phyloP scores from a whole-genome alignment of 2,888 invertebrate genomes.

The Lutraria lutraria region DNA sequence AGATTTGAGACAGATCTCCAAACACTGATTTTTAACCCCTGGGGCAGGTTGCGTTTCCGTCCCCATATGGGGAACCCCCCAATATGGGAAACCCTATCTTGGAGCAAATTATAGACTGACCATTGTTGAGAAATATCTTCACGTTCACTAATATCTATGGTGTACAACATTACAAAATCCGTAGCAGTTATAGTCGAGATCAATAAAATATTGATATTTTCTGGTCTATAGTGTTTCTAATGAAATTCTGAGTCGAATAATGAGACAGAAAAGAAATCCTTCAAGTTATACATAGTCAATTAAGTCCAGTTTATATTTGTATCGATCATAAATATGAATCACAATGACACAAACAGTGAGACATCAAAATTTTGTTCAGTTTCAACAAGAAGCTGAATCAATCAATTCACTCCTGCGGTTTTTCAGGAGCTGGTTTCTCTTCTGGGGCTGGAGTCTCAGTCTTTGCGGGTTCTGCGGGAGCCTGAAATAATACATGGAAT shows the following conservation, averaged over 20 bases:
- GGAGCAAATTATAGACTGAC: too few species aligned
- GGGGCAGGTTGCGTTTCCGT: too few species aligned
- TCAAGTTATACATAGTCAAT: background rate
- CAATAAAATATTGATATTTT: too few species aligned
- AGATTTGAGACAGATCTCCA: too few species aligned
- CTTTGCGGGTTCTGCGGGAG: conserved; percentile 21
- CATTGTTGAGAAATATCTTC: too few species aligned
- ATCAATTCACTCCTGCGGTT: conserved; percentile 39
- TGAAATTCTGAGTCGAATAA: background rate
- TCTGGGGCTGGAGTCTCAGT: conserved; percentile 38
- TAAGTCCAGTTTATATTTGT: background rate
- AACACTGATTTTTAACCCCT: too few species aligned
- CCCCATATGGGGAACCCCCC: too few species aligned
- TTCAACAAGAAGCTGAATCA: background rate
- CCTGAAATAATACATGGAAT: background rate
- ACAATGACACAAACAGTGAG: background rate
- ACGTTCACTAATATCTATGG: too few species aligned
- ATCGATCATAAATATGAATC: background rate
- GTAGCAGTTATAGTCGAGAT: too few species aligned
- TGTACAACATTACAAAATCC: too few species aligned
- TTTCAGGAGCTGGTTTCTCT: conserved; percentile 24
- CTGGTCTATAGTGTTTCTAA: background rate
- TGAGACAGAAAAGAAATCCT: background rate
- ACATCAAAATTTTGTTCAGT: conserved; percentile 8
- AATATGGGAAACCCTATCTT: too few species aligned